Percentiles rank a stretch among this genome's conserved stretches.
Evolutionary conservation across 2,797 vertebrate genomes (phyloP).

Genomic region (Phoxinus dragarum): DNA sequence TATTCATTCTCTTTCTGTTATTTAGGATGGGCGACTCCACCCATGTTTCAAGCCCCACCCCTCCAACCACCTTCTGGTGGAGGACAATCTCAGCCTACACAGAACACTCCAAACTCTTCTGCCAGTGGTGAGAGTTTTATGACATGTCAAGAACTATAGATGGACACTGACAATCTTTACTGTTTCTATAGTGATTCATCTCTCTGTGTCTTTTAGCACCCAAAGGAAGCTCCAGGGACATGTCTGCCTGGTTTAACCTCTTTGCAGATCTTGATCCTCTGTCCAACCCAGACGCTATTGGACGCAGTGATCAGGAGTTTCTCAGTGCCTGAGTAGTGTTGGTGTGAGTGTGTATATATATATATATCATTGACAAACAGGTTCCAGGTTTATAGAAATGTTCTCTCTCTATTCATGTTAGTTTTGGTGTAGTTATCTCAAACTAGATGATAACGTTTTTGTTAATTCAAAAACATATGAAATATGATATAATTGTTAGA

Average conservation of each 20-base stretch:
- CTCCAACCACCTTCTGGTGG: slow-evolving; percentile 70
- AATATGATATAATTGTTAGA: neutral
- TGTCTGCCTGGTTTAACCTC: slow-evolving; percentile 84
- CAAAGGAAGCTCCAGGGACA: slow-evolving; percentile 73
- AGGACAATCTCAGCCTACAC: slow-evolving; percentile 69
- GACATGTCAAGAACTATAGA: neutral
- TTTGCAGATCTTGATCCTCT: slow-evolving; percentile 86
- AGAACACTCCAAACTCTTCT: slow-evolving; percentile 67
- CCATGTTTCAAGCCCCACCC: slow-evolving; percentile 80
- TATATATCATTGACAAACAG: neutral
- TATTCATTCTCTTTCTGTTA: neutral
- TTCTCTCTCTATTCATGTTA: neutral
- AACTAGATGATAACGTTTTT: neutral
- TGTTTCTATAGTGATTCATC: neutral
- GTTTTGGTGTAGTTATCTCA: neutral
- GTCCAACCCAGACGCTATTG: slow-evolving; percentile 83
- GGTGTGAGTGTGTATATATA: slow-evolving; percentile 5
- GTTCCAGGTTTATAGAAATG: neutral
- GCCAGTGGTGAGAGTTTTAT: slow-evolving; percentile 66
- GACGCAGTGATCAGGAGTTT: slow-evolving; percentile 81
- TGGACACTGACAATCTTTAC: neutral
- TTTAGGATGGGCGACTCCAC: slow-evolving; percentile 83
- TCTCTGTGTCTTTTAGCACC: slow-evolving; percentile 53
- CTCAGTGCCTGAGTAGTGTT: slow-evolving; percentile 77
- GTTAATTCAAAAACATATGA: neutral